phyloP scores from a whole-genome alignment of 1,140 invertebrate genomes.

The Sogatella furcifera region DNA sequence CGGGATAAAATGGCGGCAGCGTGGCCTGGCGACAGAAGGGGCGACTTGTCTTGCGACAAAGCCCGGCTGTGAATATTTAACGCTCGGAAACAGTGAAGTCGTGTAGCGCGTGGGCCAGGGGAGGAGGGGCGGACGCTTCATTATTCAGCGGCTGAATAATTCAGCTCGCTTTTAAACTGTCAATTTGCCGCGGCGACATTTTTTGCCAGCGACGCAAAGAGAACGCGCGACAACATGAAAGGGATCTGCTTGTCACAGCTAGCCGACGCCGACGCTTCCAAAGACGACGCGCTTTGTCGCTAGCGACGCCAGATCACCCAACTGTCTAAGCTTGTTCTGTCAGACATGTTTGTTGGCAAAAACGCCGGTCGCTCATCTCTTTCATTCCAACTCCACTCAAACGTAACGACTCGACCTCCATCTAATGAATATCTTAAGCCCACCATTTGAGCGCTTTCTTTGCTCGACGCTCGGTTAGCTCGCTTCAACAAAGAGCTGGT shows the following conservation, averaged over 20 bases:
- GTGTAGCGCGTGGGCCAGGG: conserved; percentile 8
- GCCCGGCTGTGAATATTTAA: conserved; percentile 12
- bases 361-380: too few relatives aligned
- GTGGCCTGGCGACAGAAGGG: not conserved
- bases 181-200: conserved; percentile 27
- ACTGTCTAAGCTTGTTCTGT: not conserved
- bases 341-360: not conserved
- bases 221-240: not conserved
- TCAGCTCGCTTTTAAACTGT: conserved; percentile 38
- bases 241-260: conserved; percentile 2
- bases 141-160: conserved; percentile 18
- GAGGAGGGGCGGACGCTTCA: conserved; percentile 8
- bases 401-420: too few relatives aligned
- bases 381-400: too few relatives aligned
- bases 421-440: too few relatives aligned
- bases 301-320: not conserved
- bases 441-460: too few relatives aligned
- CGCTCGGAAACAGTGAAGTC: conserved; percentile 12
- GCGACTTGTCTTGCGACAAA: conserved; percentile 1
- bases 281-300: not conserved
- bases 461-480: too few relatives aligned
- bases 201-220: conserved; percentile 5
- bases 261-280: too few relatives aligned
- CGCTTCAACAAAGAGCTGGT: too few relatives aligned
- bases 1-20: not conserved